Evolutionary conservation across 1,140 invertebrate genomes (phyloP).

Genomic region (Telenomus remus): DNA sequence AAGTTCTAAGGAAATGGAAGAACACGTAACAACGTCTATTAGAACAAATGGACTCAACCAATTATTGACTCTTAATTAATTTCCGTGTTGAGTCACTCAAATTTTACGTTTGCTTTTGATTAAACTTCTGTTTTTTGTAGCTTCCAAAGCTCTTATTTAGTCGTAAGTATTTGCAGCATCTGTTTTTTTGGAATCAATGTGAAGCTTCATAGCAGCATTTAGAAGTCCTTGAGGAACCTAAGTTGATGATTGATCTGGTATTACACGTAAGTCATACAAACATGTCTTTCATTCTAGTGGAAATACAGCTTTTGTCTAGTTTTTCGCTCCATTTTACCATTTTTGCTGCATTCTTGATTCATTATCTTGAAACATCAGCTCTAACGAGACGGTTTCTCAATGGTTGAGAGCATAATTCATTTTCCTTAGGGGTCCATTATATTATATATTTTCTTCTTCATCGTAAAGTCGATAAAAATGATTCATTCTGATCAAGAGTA

Average conservation of each 20-base stretch:
- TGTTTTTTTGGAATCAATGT: neutral
- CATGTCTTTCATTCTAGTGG: slow-evolving; percentile 3
- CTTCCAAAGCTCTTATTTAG: too few species aligned
- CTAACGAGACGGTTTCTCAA: slow-evolving; percentile 6
- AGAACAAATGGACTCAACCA: neutral
- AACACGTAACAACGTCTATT: slow-evolving; percentile 3
- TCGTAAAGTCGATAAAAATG: too few species aligned
- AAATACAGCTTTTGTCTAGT: slow-evolving; percentile 14
- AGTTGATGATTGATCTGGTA: slow-evolving; percentile 34
- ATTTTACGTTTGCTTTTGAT: slow-evolving; percentile 5
- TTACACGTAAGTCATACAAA: slow-evolving; percentile 22
- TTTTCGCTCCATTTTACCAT: slow-evolving; percentile 1
- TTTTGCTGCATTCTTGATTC: slow-evolving; percentile 4
- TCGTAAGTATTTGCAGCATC: neutral
- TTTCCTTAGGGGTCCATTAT: neutral
- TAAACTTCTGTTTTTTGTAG: too few species aligned
- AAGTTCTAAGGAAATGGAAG: neutral
- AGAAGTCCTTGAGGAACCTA: slow-evolving; percentile 18
- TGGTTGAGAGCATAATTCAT: neutral
- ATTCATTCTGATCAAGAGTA: too few species aligned
- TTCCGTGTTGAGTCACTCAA: neutral
- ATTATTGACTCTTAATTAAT: neutral
- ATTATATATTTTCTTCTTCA: too few species aligned
- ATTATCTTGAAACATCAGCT: slow-evolving; percentile 4
- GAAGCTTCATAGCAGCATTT: neutral